Conservation (phyloP, 2,888 invertebrate genomes). For the Deroplatys truncata region DNA sequence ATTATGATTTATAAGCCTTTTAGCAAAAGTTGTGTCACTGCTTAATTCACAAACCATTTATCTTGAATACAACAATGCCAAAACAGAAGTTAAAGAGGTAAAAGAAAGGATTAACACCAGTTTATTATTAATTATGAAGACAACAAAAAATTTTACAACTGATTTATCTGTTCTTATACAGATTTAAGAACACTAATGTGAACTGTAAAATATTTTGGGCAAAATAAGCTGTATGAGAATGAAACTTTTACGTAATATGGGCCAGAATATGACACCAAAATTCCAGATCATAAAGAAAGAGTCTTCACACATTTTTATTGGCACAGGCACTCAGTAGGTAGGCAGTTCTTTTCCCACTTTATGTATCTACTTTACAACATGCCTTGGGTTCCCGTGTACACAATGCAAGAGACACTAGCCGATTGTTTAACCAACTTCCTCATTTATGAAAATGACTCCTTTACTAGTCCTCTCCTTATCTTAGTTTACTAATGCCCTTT, state of each 20-base stretch:
- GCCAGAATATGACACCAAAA: not conserved
- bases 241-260: no score
- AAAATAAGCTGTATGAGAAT: not conserved
- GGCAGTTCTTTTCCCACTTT: not conserved
- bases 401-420: not conserved
- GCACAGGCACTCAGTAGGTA: slow-evolving; percentile 1
- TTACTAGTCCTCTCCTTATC: slow-evolving; percentile 19
- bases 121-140: not conserved
- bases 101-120: not conserved
- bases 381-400: not conserved
- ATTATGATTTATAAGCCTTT: not conserved
- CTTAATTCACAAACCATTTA: not conserved
- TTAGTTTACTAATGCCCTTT: not conserved
- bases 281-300: not conserved
- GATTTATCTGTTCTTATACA: not conserved
- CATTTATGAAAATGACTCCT: slow-evolving; percentile 2
- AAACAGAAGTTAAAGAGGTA: not conserved
- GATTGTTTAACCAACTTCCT: not conserved
- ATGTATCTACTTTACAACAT: not conserved
- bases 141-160: not conserved
- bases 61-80: not conserved
- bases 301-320: not conserved
- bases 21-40: not conserved
- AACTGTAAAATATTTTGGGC: not conserved
- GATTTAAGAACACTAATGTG: not conserved